A percentile compares a stretch with the other conserved stretches of the same genome.
phyloP scores from a whole-genome alignment of 2,113 vertebrate genomes.

The Bambusicola thoracicus region DNA sequence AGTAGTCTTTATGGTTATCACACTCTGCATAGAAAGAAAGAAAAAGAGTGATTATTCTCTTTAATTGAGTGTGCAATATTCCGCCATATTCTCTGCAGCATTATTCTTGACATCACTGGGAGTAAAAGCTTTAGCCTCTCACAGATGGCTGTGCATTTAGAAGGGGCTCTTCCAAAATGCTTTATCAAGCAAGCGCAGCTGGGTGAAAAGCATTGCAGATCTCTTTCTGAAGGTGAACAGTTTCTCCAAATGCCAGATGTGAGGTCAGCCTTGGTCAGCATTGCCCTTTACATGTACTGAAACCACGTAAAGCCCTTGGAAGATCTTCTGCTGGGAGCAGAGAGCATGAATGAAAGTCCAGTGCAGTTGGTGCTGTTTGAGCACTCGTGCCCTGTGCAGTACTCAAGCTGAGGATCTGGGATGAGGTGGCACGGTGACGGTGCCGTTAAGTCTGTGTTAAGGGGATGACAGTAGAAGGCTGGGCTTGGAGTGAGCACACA shows the following conservation, averaged over 20 bases:
- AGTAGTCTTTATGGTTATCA: not conserved
- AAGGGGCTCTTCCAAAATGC: not conserved
- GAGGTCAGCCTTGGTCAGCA: not conserved
- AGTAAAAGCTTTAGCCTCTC: not conserved
- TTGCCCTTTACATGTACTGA: not conserved
- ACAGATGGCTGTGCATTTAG: not conserved
- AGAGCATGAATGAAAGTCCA: not conserved
- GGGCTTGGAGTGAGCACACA: not conserved
- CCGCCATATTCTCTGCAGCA: not conserved
- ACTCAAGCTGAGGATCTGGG: not conserved
- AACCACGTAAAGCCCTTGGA: not conserved
- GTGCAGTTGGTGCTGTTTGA: not conserved
- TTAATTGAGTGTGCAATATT: not conserved
- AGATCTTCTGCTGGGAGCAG: not conserved
- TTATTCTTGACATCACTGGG: not conserved
- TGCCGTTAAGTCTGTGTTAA: not conserved
- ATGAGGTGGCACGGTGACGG: not conserved
- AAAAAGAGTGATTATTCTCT: not conserved
- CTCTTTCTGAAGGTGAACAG: not conserved
- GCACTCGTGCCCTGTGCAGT: rapidly evolving
- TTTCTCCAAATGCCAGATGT: not conserved
- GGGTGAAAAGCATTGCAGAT: not conserved
- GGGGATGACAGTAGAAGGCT: not conserved
- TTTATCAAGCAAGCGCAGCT: not conserved
- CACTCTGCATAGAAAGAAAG: not conserved